Base-by-base conservation (phyloP, 2,113 vertebrate species). In the Astur gentilis region DNA sequence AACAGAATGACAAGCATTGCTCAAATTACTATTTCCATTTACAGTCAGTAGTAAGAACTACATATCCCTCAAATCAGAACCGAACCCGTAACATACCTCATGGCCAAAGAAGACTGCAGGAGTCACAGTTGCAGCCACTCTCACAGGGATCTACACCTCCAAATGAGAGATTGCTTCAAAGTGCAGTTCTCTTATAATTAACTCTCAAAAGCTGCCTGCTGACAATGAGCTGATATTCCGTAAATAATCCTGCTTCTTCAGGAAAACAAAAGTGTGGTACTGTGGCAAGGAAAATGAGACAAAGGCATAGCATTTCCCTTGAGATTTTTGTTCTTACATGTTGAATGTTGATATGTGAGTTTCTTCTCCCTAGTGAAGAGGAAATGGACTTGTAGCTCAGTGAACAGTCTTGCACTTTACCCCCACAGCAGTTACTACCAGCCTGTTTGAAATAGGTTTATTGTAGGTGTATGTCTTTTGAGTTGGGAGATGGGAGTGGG, bases 211-310 rank as follows among this genome's bases (percentile, higher is more conserved):
- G 40, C 34, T 89, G 38, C 80, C 67, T 55, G 61, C 90, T 93
- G 78, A 79, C 61, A 87, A 38, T 15, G 40, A 87, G 23, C 36
- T 91, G 75, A 91, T 42, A 62, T 11, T 55, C 87, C 49, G 45
- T 44, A 94, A 95, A 94, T 50, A 76, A 77, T 69, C 27, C 70
- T 47, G 26, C 81, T 85, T 82, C 96, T 87, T 90, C 87, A 72
- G 38, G 45, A 66, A 70, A 90, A 83, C 32, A 88, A 67, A 87
- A 78, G 44, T 0, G 2, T 69, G 47, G 55, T 54, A 54, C 40
- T 19, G n/a, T 61, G 64, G 44, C 83, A 90, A 77, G 55, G 34
- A 86, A 92, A 77, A 72, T 9, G 27, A 75, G 17, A 78, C 29
- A 86, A 54, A 80, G 31, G 29, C 57, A 55, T 3, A 73, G 69